Conservation (phyloP, 2,888 invertebrate species). For the Cheilosia vernalis region DNA sequence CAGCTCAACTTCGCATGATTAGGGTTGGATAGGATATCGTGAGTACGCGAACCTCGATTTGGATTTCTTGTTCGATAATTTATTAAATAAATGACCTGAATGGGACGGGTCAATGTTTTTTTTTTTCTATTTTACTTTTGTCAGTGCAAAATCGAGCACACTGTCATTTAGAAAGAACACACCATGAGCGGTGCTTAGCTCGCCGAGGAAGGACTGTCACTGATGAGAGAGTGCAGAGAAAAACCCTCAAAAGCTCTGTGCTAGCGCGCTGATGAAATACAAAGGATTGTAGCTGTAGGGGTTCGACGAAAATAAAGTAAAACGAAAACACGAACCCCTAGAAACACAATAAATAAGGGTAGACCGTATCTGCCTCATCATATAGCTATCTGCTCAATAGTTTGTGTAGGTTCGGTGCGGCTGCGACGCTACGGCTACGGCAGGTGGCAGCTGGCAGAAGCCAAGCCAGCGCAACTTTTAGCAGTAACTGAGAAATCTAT, state of each 20-base stretch:
- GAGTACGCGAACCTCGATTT: not conserved
- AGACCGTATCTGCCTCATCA: not conserved
- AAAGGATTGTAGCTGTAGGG: conserved; percentile 50
- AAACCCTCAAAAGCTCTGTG: conserved; percentile 56
- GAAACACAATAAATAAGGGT: conserved; percentile 54
- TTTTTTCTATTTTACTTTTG: conserved; percentile 35
- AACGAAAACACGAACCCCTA: conserved; percentile 2
- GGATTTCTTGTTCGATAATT: conserved; percentile 18
- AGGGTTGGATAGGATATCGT: not conserved
- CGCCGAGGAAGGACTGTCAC: conserved; percentile 76
- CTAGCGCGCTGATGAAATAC: conserved; percentile 38
- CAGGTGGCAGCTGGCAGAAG: too few relatives aligned
- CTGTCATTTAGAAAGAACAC: conserved; percentile 67
- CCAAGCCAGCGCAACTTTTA: not conserved
- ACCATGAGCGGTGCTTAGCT: conserved; percentile 71
- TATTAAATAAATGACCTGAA: conserved; percentile 79
- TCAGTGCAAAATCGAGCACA: conserved; percentile 78
- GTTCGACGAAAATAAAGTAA: not conserved
- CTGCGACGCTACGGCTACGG: not conserved
- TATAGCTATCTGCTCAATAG: conserved; percentile 4
- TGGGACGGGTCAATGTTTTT: conserved; percentile 79
- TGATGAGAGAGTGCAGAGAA: conserved; percentile 64
- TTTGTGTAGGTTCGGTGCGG: not conserved
- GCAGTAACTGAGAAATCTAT: conserved; percentile 8
- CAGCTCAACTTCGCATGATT: conserved; percentile 41